A percentile compares a stretch with the other conserved stretches of the same genome.
Conservation (phyloP, 2,888 invertebrate species). For the Didymodactylos carnosus region DNA sequence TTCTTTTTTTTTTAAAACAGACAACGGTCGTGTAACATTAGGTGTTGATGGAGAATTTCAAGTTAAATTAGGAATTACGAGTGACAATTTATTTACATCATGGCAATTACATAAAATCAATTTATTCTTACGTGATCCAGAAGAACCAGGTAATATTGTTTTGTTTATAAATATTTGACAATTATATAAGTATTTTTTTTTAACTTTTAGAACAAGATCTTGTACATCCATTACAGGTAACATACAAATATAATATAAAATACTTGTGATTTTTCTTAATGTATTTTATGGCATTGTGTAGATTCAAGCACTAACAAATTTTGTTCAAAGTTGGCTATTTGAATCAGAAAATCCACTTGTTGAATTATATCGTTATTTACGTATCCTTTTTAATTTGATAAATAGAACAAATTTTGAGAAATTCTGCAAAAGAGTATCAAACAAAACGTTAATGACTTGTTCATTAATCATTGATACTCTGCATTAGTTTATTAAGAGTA, state of each 20-base stretch:
- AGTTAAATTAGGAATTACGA: slow-evolving; percentile 80
- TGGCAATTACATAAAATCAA: slow-evolving; percentile 88
- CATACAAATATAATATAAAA: neutral
- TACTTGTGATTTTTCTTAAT: no score
- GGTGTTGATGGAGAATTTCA: slow-evolving; percentile 84
- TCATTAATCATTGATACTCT: no score
- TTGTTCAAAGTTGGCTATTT: neutral
- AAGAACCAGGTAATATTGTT: slow-evolving; percentile 38
- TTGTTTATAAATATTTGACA: neutral
- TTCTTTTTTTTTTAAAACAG: slow-evolving; percentile 42
- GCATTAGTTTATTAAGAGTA: no score
- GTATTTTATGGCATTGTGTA: no score
- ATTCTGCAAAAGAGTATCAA: no score
- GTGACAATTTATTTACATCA: slow-evolving; percentile 71
- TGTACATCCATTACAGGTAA: neutral
- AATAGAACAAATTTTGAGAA: neutral
- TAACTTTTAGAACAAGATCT: neutral
- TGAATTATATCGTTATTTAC: neutral
- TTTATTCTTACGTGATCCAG: slow-evolving; percentile 83
- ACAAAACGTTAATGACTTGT: no score
- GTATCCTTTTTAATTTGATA: neutral
- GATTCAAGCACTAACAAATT: neutral
- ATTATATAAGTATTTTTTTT: neutral
- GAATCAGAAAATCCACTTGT: neutral
- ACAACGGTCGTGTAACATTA: slow-evolving; percentile 79